These are phyloP conservation scores for Ommatoiulus sabulosus DNA, from an alignment of 2,888 invertebrate genomes.

Conservation along the genomic window DNA sequence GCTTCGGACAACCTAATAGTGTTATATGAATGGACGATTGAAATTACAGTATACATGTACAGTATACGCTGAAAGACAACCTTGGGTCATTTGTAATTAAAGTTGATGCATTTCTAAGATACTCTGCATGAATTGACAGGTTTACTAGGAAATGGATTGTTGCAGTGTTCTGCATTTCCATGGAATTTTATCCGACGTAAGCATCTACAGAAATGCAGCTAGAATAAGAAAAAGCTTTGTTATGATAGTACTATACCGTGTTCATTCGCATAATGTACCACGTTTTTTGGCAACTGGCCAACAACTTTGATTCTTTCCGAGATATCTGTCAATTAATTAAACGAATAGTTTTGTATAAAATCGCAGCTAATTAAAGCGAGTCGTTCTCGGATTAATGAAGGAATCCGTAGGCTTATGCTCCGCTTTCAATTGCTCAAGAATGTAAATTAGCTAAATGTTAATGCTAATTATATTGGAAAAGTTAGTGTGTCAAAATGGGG, in stretches of 20 bases:
- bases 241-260: not conserved
- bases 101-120: too few species aligned
- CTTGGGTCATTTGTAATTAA: too few species aligned
- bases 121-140: too few species aligned
- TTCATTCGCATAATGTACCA: not conserved
- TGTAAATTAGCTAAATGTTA: constrained; percentile 41
- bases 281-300: not conserved
- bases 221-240: too few species aligned
- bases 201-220: not conserved
- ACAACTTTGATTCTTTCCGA: not conserved
- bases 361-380: constrained; percentile 33
- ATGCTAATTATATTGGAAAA: constrained; percentile 41
- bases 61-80: too few species aligned
- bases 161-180: too few species aligned
- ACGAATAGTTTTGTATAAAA: constrained; percentile 16
- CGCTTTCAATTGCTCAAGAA: constrained; percentile 29
- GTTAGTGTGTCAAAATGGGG: not conserved
- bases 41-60: too few species aligned
- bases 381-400: constrained; percentile 40
- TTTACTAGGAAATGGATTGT: too few species aligned
- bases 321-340: constrained; percentile 35
- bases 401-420: constrained; percentile 2
- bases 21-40: too few species aligned
- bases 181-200: too few species aligned
- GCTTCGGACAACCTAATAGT: too few species aligned